Evolutionary conservation across 2,113 vertebrate genomes (phyloP), one percentile per base, ranked within the genome.

Genomic region (Gorilla gorilla): DNA sequence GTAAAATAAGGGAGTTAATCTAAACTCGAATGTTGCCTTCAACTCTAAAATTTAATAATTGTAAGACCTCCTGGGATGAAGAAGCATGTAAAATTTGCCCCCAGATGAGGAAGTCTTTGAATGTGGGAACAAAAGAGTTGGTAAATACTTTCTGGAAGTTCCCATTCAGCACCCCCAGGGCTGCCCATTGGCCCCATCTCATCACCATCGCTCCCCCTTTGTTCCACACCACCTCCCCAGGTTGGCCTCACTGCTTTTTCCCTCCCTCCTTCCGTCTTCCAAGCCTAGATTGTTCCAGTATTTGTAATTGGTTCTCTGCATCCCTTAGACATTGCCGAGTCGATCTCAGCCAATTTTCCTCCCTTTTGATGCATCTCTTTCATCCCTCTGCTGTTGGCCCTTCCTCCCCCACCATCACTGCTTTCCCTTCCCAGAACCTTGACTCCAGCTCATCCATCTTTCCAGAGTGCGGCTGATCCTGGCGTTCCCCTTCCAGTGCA

Each of bases 381-480:
- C 6, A 20, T 82, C 32, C 76, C 81, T 82, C 55, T 30, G 30
- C 83, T 52, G 8, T 43, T 81, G 78, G 93, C 25, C 93, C 50
- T 50, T 90, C 80, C 64, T 57, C 50, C 81, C 25, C 52, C 27
- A 35, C 68, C 17, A 23, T 52, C 86, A 30, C 57, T 43, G 14
- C 22, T 38, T 59, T 88, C 38, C 22, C 80, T 90, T 76, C 73
- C 94, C 78, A 90, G 90, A 96, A 66, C 90, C 40, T 89, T 80
- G 90, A 52, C 84, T 95, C 16, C 4, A 7, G 88, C 93, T 86
- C 92, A 93, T 95, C 78, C 38, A 22, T 96, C 95, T 97, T 98
- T 30, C 27, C 0, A 0, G 55, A 89, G 94, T 30, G 38, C 0
- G 52, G 72, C 87, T 95, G 80, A 72, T 90, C 81, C 72, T 38